Percentiles rank a stretch among this genome's conserved stretches.
Conservation (phyloP, 2,888 invertebrate genomes). For the Ectobius pallidus region DNA sequence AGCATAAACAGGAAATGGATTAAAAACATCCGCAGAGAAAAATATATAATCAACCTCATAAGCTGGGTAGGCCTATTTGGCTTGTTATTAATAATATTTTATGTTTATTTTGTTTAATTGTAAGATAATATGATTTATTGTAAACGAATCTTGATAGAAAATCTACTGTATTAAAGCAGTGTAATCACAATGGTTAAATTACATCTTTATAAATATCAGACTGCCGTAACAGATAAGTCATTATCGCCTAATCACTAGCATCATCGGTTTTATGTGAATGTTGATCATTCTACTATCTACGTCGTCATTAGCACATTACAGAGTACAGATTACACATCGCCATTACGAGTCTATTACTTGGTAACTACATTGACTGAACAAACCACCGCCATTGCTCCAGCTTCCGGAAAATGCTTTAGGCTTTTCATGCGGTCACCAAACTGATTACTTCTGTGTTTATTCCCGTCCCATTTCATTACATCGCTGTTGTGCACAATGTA, state of each 20-base stretch:
- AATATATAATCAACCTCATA: no score
- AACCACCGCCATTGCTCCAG: not conserved
- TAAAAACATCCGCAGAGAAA: no score
- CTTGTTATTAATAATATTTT: no score
- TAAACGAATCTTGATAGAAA: no score
- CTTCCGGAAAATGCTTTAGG: not conserved
- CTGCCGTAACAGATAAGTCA: not conserved
- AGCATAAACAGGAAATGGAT: no score
- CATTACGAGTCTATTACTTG: not conserved
- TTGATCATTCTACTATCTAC: not conserved
- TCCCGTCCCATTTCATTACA: not conserved
- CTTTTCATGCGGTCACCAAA: not conserved
- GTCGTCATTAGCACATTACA: not conserved
- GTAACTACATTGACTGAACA: not conserved
- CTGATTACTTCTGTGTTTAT: not conserved
- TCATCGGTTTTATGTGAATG: not conserved
- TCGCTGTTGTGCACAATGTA: not conserved
- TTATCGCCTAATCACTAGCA: not conserved
- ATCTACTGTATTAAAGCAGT: no score
- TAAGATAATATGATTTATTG: no score
- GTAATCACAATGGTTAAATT: no score
- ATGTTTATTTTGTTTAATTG: no score
- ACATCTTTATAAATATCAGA: no score
- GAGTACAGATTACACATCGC: not conserved
- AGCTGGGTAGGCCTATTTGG: no score